Evolutionary conservation across 1,140 invertebrate species (phyloP), one percentile per base, ranked within the genome.

Genomic region (Brachionus rotundiformis): DNA sequence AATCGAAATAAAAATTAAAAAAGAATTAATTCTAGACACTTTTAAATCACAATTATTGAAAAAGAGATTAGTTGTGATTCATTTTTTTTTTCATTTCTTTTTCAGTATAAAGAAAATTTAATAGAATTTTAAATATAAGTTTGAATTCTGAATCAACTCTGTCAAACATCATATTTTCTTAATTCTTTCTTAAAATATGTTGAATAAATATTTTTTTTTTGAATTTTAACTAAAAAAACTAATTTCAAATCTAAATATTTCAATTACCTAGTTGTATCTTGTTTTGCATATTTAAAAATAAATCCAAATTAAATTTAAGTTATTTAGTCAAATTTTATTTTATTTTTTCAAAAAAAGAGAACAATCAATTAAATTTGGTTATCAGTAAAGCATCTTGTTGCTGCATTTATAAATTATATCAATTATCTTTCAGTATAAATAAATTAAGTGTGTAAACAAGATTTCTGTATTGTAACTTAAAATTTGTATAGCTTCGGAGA

Each of bases 21-120:
- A 19, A 68, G 63, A 68, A 68, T 68, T 68, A 68, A 68, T 68
- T 68, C 63, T 19, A 68, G 63, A 68, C 63, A 68, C 63, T 68
- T 68, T 63, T 33, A 11, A 33, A 68, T 36, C 16, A 68, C n/a
- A 1, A 39, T 19, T 33, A 68, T 33, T 33, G 31, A 68, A 36
- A 36, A 68, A 68, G 63, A 68, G 63, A 68, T 68, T 68, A 68
- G 36, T n/a, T n/a, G n/a, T n/a, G n/a, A n/a, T n/a, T n/a, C n/a
- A 25, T 3, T 61, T 2, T 61, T 19, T 54, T 54, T 54, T 54
- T 19, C n/a, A 29, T 54, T 54, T 54, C 8, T 49, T 49, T 49
- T 49, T 49, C 13, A 49, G 13, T n/a, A 16, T n/a, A 54, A 19
- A 23, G 23, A 54, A 39, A 10, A 39, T 39, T 39, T 2, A 61